A percentile compares a stretch with the other conserved stretches of the same genome.
Conservation (phyloP, 2,888 invertebrate species). For the Heteropelma amictum region DNA sequence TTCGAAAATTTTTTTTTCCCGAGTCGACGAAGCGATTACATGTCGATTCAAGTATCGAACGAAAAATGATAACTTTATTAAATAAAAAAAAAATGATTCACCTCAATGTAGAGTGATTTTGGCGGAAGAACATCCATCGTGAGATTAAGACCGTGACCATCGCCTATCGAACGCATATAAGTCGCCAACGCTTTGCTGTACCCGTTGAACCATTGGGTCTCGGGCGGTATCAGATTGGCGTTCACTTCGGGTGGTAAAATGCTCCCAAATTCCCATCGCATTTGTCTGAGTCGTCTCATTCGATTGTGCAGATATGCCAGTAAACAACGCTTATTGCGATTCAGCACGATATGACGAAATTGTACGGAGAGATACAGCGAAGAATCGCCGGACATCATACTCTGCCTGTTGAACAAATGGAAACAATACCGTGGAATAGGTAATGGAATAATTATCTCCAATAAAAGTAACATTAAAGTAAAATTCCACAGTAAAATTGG, state of each 20-base stretch:
- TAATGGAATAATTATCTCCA: not conserved
- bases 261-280: conserved; percentile 97
- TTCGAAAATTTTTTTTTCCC: no score
- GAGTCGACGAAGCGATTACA: no score
- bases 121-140: conserved; percentile 94
- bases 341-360: conserved; percentile 90
- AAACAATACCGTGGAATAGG: not conserved
- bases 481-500: not conserved
- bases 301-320: conserved; percentile 91
- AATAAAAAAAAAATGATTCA: conserved; percentile 73
- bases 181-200: conserved; percentile 92
- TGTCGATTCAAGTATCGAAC: no score
- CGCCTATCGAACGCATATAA: conserved; percentile 94
- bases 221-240: conserved; percentile 87
- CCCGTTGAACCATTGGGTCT: conserved; percentile 92
- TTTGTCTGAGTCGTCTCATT: conserved; percentile 87
- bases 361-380: conserved; percentile 86
- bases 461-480: not conserved
- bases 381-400: conserved; percentile 59
- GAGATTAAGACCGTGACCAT: conserved; percentile 90
- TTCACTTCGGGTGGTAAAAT: conserved; percentile 92
- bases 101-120: conserved; percentile 94
- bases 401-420: conserved; percentile 19
- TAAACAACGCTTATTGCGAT: conserved; percentile 93
- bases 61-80: not conserved